Base-by-base conservation (phyloP, 64 coral and sea anemone genomes). In the Pachyseris speciosa region DNA sequence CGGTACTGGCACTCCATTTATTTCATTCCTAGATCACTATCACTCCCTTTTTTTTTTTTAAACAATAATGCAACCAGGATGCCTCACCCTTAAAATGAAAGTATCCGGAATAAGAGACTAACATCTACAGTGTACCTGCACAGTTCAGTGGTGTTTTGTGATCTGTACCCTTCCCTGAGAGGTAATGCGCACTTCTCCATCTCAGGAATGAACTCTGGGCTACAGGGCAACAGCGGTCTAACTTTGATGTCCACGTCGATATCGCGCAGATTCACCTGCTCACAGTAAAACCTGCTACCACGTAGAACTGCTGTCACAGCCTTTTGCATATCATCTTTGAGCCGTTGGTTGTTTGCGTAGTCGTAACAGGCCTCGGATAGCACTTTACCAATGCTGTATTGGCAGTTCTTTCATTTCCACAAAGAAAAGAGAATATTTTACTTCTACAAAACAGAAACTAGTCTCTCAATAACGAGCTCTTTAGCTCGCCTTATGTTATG, bases 141-240 rank as follows among this genome's bases (percentile, higher is more conserved):
- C 1, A 81, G 34, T 53, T 70, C 9, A 1, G 51, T 39, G 1
- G 0, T 12, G 77, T 81, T 61, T 81, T 34, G 32, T 26, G 31
- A 31, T 20, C 10, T 60, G 77, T 37, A 81, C 2, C n/a, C 53
- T 9, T 0, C 20, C 19, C 77, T 63, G 7, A 81, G 5, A 32
- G 77, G 52, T 25, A 37, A 20, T 6, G 77, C 77, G n/a, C 77
- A 81, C 40, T 81, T 81, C 36, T 81, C 52, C 77, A 81, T 61
- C 77, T 81, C 77, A 15, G 51, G 51, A 12, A 81, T n/a, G 32
- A 81, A 81, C 32, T 81, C 53, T 41, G 28, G 1, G 13, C 12
- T 81, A 9, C 77, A 81, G 19, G 77, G 77, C 0, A 61, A 24
- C 16, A 63, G 34, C 17, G 77, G 34, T 39, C 77, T 57, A 19